Conservation (phyloP, 2,113 vertebrate genomes). For the Lynx canadensis region DNA sequence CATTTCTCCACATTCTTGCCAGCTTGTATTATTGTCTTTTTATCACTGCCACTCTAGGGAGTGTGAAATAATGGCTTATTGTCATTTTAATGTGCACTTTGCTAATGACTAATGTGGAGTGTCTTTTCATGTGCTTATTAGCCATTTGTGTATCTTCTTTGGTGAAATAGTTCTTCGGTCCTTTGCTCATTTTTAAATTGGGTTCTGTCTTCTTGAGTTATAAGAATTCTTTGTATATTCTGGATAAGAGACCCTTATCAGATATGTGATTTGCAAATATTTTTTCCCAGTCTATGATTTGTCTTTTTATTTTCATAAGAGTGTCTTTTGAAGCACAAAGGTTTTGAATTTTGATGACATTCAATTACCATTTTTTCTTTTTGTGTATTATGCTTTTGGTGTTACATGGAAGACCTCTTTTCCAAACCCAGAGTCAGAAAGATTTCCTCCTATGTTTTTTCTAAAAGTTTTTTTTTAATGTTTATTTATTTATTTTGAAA, state of each 20-base stretch:
- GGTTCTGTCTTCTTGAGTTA: not conserved
- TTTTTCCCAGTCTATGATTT: not conserved
- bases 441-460: not conserved
- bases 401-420: not conserved
- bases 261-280: not conserved
- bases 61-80: not conserved
- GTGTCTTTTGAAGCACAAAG: not conserved
- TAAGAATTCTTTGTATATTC: constrained; percentile 7
- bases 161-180: not conserved
- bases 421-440: not conserved
- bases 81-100: constrained; percentile 17
- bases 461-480: not conserved
- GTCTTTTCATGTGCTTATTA: constrained; percentile 20
- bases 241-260: not conserved
- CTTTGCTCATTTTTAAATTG: not conserved
- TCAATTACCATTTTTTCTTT: not conserved
- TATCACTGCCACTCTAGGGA: not conserved
- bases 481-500: too few species aligned
- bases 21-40: not conserved
- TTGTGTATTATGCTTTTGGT: not conserved
- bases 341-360: constrained; percentile 13
- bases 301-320: not conserved
- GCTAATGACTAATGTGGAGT: not conserved
- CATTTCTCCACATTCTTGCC: not conserved
- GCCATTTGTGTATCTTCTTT: not conserved